Evolutionary conservation across 2,797 vertebrate species (phyloP), one percentile per base, ranked within the genome.

Genomic region (Synaphobranchus kaupii): DNA sequence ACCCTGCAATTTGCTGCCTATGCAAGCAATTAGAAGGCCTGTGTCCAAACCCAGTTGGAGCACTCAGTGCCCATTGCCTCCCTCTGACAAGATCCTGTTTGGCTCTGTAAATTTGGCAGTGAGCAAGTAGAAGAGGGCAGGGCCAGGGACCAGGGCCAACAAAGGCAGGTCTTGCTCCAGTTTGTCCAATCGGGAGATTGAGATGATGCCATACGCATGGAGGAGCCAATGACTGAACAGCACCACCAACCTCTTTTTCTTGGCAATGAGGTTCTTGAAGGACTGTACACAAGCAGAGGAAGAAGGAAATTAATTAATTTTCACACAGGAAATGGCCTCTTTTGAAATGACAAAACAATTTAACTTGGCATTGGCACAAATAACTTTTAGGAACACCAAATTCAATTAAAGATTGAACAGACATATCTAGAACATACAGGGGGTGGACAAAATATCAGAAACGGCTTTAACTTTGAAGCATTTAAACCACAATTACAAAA

Each of bases 141-240:
- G 99, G 0, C 97, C 97, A 0, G 99, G 99, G 0, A 99, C 98
- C 17, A 99, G 91, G 47, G 98, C 98, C 91, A 99, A 87, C 84
- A 99, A 94, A 0, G 98, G 98, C 86, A 99, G 92, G 91, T 99
- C 98, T 90, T 98, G 97, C 84, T 97, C 97, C 6, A 99, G 94
- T 87, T 97, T 97, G 93, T 98, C 98, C 93, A 99, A 91, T 87
- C 98, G 97, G 87, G 98, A 98, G 94, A 99, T 99, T 48, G 99
- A 99, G 94, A 99, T 96, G 89, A 99, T 99, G 87, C 98, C 99
- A 1, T 99, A 99, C 0, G 98, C 98, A 1, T 99, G 99, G 81
- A 99, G 96, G 58, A 99, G 91, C 99, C 99, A 99, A 90, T 99
- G 98, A 92, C 99, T 99, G 93, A 99, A 97, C 88, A 99, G 97